phyloP scores from a whole-genome alignment of 2,888 invertebrate genomes.

The Periphyllus acericola region DNA sequence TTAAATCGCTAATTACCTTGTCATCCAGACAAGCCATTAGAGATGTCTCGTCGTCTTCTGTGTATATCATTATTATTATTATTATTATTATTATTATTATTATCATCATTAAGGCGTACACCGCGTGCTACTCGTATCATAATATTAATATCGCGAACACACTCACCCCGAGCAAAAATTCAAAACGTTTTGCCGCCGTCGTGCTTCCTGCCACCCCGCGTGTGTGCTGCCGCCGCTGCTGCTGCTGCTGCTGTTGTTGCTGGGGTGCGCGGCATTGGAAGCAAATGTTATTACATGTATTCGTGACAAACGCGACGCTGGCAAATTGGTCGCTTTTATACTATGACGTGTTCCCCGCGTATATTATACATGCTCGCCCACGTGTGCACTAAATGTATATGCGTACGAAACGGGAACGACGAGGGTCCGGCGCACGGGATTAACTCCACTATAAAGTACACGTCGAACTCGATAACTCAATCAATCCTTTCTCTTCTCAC shows the following conservation, averaged over 20 bases:
- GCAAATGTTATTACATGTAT: slow-evolving; percentile 30
- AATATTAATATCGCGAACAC: slow-evolving; percentile 44
- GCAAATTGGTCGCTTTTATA: slow-evolving; percentile 48
- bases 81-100: slow-evolving; percentile 36
- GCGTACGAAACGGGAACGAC: background rate
- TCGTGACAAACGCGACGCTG: slow-evolving; percentile 2
- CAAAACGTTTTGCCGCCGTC: slow-evolving; percentile 15
- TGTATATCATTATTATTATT: slow-evolving; percentile 42
- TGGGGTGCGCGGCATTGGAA: background rate
- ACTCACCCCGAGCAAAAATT: background rate
- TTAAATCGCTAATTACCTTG: slow-evolving; percentile 56
- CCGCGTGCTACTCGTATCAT: slow-evolving; percentile 8
- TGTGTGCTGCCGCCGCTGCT: too few relatives aligned
- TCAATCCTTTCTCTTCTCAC: background rate
- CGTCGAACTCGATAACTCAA: background rate
- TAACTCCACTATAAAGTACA: background rate
- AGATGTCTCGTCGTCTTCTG: slow-evolving; percentile 28
- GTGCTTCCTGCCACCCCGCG: background rate
- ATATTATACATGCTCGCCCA: background rate
- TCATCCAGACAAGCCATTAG: slow-evolving; percentile 42
- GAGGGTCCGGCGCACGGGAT: slow-evolving; percentile 34
- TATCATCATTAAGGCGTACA: slow-evolving; percentile 23
- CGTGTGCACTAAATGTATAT: background rate
- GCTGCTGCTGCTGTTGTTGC: background rate
- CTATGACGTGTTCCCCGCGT: background rate